Conservation (phyloP, 2,113 vertebrate species). For the Porphyrio hochstetteri region DNA sequence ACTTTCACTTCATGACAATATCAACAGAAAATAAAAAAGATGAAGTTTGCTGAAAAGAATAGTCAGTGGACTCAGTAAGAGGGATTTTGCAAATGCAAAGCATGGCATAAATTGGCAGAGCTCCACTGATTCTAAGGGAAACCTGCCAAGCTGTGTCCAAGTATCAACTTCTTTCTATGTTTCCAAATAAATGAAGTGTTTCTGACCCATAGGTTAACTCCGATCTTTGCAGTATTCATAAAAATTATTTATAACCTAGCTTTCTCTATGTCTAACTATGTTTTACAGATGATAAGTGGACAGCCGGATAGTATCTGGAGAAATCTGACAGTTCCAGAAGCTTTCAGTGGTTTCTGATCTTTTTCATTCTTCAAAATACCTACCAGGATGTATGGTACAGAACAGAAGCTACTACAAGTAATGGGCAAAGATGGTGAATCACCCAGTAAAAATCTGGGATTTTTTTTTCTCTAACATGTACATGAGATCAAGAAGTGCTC, state of each 20-base stretch:
- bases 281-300: not conserved
- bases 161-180: not conserved
- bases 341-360: not conserved
- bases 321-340: not conserved
- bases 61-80: not conserved
- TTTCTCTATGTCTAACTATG: not conserved
- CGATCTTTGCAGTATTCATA: not conserved
- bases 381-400: not conserved
- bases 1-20: not conserved
- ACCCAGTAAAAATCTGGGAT: not conserved
- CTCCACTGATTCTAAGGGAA: not conserved
- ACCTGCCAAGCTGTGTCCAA: not conserved
- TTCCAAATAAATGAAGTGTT: constrained; percentile 17
- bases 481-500: not conserved
- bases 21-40: not conserved
- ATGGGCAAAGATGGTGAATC: not conserved
- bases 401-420: not conserved
- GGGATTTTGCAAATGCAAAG: not conserved
- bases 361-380: not conserved
- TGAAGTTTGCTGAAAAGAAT: not conserved
- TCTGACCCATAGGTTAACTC: not conserved
- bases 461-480: not conserved
- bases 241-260: not conserved
- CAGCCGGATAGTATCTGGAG: not conserved
- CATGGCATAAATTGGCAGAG: not conserved